phyloP scores from a whole-genome alignment of 2,797 vertebrate genomes.

The Helicolenus hilgendorfi region DNA sequence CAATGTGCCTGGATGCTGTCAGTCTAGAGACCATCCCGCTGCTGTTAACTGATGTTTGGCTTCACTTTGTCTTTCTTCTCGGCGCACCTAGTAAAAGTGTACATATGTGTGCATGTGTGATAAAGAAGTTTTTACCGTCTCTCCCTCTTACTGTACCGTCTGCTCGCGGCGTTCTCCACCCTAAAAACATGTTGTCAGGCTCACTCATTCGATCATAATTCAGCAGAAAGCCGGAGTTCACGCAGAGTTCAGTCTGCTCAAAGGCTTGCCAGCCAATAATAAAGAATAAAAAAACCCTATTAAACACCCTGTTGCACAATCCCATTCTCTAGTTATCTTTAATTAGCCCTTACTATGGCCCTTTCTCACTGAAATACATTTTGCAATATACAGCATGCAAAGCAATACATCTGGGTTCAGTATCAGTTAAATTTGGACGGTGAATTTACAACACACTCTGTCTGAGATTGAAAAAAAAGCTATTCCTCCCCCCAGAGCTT shows the following conservation, averaged over 20 bases:
- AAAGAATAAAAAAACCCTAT: constrained; percentile 10
- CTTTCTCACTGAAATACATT: background rate
- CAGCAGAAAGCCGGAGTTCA: constrained; percentile 76
- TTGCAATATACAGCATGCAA: background rate
- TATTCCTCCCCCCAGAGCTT: constrained; percentile 22
- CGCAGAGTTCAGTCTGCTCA: constrained; percentile 72
- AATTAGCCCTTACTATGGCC: constrained; percentile 24
- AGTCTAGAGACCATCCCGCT: constrained; percentile 29
- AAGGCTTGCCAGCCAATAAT: constrained; percentile 46
- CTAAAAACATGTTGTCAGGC: constrained; percentile 80
- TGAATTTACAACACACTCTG: background rate
- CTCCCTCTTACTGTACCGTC: constrained; percentile 48
- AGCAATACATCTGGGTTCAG: constrained; percentile 1
- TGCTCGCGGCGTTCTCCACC: constrained; percentile 45
- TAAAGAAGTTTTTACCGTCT: constrained; percentile 19
- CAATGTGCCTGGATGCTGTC: constrained; percentile 47
- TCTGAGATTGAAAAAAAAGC: background rate
- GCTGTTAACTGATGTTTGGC: constrained; percentile 36
- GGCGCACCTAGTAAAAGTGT: background rate
- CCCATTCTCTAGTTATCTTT: constrained; percentile 36
- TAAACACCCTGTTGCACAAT: constrained; percentile 40
- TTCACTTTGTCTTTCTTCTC: background rate
- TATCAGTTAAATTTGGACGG: background rate
- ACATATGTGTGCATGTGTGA: background rate
- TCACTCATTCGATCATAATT: constrained; percentile 84